Evolutionary conservation across 2,888 invertebrate genomes (phyloP), one percentile per base, ranked within the genome.

Genomic region (Athrips mouffetella): DNA sequence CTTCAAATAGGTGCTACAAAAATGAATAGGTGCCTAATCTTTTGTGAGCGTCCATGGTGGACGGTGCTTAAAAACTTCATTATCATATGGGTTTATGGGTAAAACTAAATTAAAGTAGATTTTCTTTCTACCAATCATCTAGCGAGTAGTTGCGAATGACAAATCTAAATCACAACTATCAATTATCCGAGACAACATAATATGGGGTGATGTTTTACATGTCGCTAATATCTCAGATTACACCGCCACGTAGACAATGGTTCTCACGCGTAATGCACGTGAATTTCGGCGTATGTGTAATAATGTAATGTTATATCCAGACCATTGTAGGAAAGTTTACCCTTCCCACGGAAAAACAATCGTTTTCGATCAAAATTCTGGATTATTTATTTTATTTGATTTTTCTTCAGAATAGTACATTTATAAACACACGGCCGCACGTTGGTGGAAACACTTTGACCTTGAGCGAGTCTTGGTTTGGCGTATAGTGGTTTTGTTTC

Each of bases 221-320:
- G 52, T 54, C 48, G 41, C 49, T 70, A 70, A 68, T 67, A 62
- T 55, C 52, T 54, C 58, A 70, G 70, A 77, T 76, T 76, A 76
- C 76, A 80, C 66, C 73, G 20, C 75, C 75, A 70, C 67, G 61
- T 66, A 76, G 70, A 86, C 85, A 85, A 85, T 85, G 71, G 63
- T 68, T 85, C 85, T 80, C 85, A 85, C 85, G 82, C 66, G 57
- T 76, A 80, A 79, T 78, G 69, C 67, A 80, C 76, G 78, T 75
- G 74, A 76, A 81, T 82, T 84, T 85, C 63, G 77, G 78, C 70
- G 69, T 66, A 64, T 67, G 67, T 63, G 70, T 78, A 73, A 76
- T 76, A 72, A 74, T 78, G 68, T 80, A 77, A 78, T 81, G 71
- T 69, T 71, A 73, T 76, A 70, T 60, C 72, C 67, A 67, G 74